phyloP scores from a whole-genome alignment of 1,140 invertebrate species.

The Cydia strobilella region DNA sequence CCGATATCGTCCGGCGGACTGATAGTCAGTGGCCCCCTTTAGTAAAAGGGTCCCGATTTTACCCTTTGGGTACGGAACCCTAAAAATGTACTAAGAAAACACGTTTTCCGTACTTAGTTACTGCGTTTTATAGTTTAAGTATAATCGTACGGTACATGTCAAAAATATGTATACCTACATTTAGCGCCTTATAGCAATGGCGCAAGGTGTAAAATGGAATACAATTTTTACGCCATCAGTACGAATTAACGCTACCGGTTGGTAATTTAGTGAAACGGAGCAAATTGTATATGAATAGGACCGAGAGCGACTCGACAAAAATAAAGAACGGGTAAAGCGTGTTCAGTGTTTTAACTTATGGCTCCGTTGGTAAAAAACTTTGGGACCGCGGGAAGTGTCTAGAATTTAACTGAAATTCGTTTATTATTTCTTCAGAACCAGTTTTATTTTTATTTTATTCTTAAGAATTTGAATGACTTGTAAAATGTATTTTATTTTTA shows the following conservation, averaged over 20 bases:
- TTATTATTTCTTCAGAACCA: too few species aligned
- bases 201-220: background rate
- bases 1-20: too few species aligned
- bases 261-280: constrained; percentile 11
- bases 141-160: background rate
- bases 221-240: background rate
- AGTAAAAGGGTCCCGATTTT: too few species aligned
- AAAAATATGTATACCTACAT: background rate
- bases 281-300: background rate
- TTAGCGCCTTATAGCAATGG: background rate
- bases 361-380: too few species aligned
- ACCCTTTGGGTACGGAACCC: too few species aligned
- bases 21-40: too few species aligned
- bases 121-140: background rate
- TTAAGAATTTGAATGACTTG: too few species aligned
- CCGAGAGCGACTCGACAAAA: background rate
- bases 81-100: background rate
- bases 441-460: too few species aligned
- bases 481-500: too few species aligned
- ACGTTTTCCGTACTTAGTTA: background rate
- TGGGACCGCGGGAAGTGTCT: too few species aligned
- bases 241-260: background rate
- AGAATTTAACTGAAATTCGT: too few species aligned
- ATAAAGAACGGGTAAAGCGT: background rate
- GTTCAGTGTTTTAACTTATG: background rate